These are phyloP conservation scores for Spodoptera picta DNA, from an alignment of 2,888 invertebrate genomes.

Conservation along the genomic window DNA sequence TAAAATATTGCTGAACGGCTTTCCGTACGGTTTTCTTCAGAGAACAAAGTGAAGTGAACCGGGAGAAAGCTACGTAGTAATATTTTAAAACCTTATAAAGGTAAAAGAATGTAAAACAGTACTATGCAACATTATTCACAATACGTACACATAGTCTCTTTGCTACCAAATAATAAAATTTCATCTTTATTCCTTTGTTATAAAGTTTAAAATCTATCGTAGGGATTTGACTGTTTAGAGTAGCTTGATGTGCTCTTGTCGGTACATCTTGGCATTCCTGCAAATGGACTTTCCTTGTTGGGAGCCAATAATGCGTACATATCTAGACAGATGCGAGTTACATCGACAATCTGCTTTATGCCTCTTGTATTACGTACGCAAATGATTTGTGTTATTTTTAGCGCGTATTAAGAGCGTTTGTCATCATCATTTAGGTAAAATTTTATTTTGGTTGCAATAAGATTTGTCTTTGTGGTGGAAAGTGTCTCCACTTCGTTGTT, in stretches of 20 bases:
- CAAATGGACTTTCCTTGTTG: constrained; percentile 65
- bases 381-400: constrained; percentile 1
- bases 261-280: constrained; percentile 30
- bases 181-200: no score
- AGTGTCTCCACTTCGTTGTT: constrained; percentile 1
- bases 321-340: constrained; percentile 19
- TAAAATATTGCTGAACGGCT: no score
- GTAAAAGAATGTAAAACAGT: no score
- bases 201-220: no score
- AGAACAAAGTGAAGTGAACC: no score
- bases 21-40: no score
- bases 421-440: neutral
- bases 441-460: neutral
- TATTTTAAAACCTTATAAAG: no score
- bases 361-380: constrained; percentile 6
- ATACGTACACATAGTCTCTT: no score
- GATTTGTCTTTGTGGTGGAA: neutral
- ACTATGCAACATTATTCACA: no score
- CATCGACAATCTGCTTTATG: constrained; percentile 20
- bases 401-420: neutral
- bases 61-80: no score
- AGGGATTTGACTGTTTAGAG: no score
- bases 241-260: constrained; percentile 13
- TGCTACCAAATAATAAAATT: no score
- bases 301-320: constrained; percentile 53